Evolutionary conservation across 1,140 invertebrate genomes (phyloP).

Genomic region (Maniola jurtina): DNA sequence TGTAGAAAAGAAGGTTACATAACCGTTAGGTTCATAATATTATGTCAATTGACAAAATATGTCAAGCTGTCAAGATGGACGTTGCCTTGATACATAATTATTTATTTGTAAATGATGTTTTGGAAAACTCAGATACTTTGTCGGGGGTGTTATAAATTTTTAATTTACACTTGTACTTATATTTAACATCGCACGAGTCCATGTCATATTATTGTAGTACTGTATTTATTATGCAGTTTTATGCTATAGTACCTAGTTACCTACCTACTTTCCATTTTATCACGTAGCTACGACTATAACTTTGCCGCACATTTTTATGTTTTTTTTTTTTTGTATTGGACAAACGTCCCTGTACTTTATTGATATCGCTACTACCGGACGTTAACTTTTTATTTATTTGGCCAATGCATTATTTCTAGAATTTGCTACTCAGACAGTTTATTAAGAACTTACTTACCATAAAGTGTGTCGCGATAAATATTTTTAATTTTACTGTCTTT

Average conservation of each 20-base stretch:
- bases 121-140: no score
- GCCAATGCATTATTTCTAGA: constrained; percentile 14
- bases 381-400: constrained; percentile 9
- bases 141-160: no score
- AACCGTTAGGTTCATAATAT: no score
- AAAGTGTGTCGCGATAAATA: neutral
- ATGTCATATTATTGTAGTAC: neutral
- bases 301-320: constrained; percentile 11
- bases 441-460: neutral
- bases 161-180: neutral
- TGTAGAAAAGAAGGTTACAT: no score
- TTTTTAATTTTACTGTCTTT: constrained; percentile 2
- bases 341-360: constrained; percentile 14
- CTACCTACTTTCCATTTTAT: constrained; percentile 4
- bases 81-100: no score
- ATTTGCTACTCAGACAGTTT: constrained; percentile 7
- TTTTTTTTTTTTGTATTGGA: neutral
- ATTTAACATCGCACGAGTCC: neutral
- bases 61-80: no score
- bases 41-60: no score
- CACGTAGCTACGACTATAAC: constrained; percentile 4
- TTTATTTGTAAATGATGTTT: no score
- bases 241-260: neutral
- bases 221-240: neutral
- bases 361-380: constrained; percentile 4